Conservation (phyloP, 2,888 invertebrate species). For the Anthrax anthrax region DNA sequence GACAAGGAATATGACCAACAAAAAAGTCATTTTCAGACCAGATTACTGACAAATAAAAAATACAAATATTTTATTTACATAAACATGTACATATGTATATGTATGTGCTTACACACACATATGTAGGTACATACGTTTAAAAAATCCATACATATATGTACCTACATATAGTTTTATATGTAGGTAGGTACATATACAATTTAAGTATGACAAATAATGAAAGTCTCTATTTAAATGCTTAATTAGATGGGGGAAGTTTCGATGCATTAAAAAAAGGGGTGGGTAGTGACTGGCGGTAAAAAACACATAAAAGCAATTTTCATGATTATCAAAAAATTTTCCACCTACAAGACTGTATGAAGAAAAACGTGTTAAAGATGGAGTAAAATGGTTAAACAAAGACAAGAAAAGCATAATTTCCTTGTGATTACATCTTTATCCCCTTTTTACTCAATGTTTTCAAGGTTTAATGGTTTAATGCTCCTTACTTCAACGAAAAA, state of each 20-base stretch:
- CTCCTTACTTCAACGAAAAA: not conserved
- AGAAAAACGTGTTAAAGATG: not conserved
- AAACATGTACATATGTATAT: no score
- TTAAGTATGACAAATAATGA: no score
- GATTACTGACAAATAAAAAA: conserved; percentile 6
- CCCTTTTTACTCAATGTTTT: not conserved
- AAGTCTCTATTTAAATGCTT: no score
- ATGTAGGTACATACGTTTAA: no score
- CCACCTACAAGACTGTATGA: conserved; percentile 3
- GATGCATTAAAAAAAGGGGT: not conserved
- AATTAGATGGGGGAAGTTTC: not conserved
- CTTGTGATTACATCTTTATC: conserved; percentile 10
- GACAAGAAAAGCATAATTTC: conserved; percentile 12
- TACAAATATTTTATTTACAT: no score
- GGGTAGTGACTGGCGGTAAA: not conserved
- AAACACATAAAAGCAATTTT: conserved; percentile 1
- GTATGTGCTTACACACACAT: no score
- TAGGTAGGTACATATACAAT: no score
- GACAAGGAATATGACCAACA: not conserved
- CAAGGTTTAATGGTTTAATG: not conserved
- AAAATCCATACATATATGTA: no score
- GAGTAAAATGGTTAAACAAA: conserved; percentile 3
- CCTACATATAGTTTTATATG: no score
- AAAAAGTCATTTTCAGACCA: conserved; percentile 3
- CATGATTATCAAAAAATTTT: conserved; percentile 11